These are phyloP conservation scores for Meloidogyne floridensis DNA, from an alignment of 1,140 invertebrate genomes.

Conservation along the genomic window DNA sequence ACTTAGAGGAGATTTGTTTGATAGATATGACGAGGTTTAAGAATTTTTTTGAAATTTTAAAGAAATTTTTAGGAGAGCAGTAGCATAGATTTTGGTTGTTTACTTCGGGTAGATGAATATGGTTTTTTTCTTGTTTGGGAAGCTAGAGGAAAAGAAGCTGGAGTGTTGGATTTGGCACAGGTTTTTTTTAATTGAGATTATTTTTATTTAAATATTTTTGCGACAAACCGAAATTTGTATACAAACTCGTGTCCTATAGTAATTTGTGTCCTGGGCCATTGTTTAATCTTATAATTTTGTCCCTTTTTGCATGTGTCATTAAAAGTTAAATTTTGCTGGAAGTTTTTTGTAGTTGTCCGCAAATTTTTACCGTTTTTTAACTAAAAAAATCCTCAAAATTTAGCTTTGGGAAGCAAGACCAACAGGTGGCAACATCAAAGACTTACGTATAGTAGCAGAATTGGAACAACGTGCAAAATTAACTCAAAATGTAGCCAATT, in stretches of 20 bases:
- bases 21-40: conserved; percentile 87
- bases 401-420: conserved; percentile 61
- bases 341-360: too few species aligned
- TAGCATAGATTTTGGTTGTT: conserved; percentile 82
- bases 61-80: conserved; percentile 75
- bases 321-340: too few species aligned
- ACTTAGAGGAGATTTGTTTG: conserved; percentile 81
- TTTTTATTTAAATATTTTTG: too few species aligned
- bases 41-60: neutral
- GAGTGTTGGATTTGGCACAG: conserved; percentile 53
- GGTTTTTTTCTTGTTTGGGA: conserved; percentile 99
- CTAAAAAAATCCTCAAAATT: neutral
- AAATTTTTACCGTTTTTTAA: too few species aligned
- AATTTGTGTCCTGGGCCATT: too few species aligned
- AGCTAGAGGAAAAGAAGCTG: conserved; percentile 82
- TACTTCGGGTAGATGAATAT: conserved; percentile 94
- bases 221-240: too few species aligned
- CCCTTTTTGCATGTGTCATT: too few species aligned
- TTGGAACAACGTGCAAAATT: conserved; percentile 71
- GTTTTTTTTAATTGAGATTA: conserved; percentile 20
- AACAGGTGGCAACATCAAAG: conserved; percentile 71
- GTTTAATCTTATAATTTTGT: too few species aligned
- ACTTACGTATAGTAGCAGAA: conserved; percentile 80
- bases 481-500: neutral
- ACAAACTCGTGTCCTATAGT: too few species aligned